Conservation (phyloP, 1,140 invertebrate species). For the Samia ricini region DNA sequence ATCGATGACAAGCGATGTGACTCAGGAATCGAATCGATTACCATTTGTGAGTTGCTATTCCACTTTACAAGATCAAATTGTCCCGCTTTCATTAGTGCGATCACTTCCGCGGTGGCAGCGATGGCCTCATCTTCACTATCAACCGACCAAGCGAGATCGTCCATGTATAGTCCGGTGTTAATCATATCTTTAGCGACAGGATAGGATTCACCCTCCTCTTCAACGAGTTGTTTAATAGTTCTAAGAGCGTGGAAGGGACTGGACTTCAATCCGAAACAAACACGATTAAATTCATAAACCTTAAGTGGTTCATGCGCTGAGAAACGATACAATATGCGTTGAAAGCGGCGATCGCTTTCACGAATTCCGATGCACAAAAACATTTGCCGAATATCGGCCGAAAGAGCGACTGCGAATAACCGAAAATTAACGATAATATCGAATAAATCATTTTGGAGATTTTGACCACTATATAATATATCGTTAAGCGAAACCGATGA, state of each 20-base stretch:
- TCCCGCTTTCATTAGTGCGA: slow-evolving; percentile 4
- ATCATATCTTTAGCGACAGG: not conserved
- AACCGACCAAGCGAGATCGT: slow-evolving; percentile 11
- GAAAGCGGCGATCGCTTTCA: slow-evolving; percentile 9
- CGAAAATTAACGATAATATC: slow-evolving; percentile 34
- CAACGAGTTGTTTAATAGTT: not conserved
- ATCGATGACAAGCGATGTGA: slow-evolving; percentile 11
- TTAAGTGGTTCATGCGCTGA: slow-evolving; percentile 12
- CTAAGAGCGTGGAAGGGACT: slow-evolving; percentile 42
- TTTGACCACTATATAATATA: slow-evolving; percentile 19
- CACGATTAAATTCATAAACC: slow-evolving; percentile 38
- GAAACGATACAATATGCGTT: slow-evolving; percentile 33
- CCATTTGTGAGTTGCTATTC: slow-evolving; percentile 21
- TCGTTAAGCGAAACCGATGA: slow-evolving; percentile 22
- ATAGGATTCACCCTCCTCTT: slow-evolving; percentile 2
- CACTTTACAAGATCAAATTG: slow-evolving; percentile 22
- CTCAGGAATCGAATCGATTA: slow-evolving; percentile 19
- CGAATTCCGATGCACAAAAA: slow-evolving; percentile 16
- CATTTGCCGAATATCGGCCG: slow-evolving; percentile 25
- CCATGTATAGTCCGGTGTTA: slow-evolving; percentile 14
- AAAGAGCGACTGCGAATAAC: slow-evolving; percentile 4
- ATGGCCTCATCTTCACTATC: slow-evolving; percentile 4
- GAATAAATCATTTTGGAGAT: slow-evolving; percentile 22
- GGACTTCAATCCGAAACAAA: too few relatives aligned
- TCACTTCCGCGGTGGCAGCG: slow-evolving; percentile 5